phyloP scores from a whole-genome alignment of 2,888 invertebrate genomes.

The Trachelus troglodyta region DNA sequence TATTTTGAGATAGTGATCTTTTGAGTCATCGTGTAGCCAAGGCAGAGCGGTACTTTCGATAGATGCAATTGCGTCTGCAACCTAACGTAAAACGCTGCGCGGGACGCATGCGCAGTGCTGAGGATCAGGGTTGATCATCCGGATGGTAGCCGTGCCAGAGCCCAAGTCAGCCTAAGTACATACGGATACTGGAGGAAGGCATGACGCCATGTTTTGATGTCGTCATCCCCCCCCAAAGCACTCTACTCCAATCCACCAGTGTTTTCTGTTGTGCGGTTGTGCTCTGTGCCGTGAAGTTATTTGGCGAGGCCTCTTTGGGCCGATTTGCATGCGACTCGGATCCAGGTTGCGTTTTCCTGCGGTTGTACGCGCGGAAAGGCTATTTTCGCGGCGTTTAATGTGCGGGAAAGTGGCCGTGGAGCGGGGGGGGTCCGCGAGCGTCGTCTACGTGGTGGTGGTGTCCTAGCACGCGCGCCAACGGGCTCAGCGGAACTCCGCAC shows the following conservation, averaged over 20 bases:
- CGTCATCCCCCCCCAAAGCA: constrained; percentile 53
- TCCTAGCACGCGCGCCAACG: constrained; percentile 44
- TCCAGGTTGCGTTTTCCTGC: constrained; percentile 11
- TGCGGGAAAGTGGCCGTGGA: constrained; percentile 45
- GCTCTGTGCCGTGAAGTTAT: constrained; percentile 32
- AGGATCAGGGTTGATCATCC: background rate
- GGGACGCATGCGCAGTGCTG: constrained; percentile 1
- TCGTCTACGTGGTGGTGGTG: constrained; percentile 55
- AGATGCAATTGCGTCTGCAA: background rate
- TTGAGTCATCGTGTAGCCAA: background rate
- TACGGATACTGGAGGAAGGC: constrained; percentile 28
- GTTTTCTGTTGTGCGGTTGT: constrained; percentile 38
- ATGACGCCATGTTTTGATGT: constrained; percentile 66
- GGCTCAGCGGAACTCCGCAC: constrained; percentile 2
- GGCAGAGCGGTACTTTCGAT: background rate
- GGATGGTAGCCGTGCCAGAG: background rate
- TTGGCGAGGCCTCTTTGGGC: constrained; percentile 24
- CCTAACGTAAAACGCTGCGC: background rate
- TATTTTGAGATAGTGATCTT: background rate
- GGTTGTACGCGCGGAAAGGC: constrained; percentile 17
- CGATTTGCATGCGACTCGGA: constrained; percentile 8
- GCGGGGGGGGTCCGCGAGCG: constrained; percentile 56
- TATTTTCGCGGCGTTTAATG: constrained; percentile 43
- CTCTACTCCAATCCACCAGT: constrained; percentile 40
- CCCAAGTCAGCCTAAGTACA: background rate